These are phyloP conservation scores for Emydoidea blandingii DNA, from an alignment of 2,797 vertebrate genomes.

Conservation along the genomic window DNA sequence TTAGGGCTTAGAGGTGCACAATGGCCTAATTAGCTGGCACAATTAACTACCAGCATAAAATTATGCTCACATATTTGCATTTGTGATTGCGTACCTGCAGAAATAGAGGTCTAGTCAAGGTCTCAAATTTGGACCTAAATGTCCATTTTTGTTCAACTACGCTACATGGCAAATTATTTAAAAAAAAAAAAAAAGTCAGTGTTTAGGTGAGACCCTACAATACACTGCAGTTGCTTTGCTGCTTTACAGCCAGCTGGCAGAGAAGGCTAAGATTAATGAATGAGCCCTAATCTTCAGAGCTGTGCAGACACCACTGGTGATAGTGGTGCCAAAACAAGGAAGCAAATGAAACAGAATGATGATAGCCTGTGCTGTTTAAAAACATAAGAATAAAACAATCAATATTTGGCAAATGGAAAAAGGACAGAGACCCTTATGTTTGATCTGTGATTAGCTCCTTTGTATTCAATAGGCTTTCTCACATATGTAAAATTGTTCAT, in stretches of 20 bases:
- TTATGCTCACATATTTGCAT: not conserved
- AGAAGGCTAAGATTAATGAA: not conserved
- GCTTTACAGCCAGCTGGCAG: not conserved
- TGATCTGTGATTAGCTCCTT: not conserved
- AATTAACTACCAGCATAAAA: not conserved
- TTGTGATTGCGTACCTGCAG: not conserved
- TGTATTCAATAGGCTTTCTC: not conserved
- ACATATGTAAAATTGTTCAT: not conserved
- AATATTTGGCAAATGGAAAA: not conserved
- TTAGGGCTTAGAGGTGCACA: not conserved
- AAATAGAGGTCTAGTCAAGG: not conserved
- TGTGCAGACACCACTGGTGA: not conserved
- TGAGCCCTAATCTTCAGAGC: not conserved
- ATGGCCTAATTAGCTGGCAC: not conserved
- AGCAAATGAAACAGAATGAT: not conserved
- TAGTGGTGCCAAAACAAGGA: not conserved
- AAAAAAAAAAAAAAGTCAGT: not conserved
- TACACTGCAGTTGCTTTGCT: not conserved
- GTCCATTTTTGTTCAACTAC: not conserved
- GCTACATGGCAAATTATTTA: not conserved
- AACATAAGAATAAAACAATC: not conserved
- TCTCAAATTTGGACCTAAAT: accelerated
- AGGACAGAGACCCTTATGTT: not conserved
- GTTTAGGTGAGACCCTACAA: not conserved
- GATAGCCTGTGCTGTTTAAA: not conserved